A percentile compares a stretch with the other conserved stretches of the same genome.
phyloP scores from a whole-genome alignment of 1,140 invertebrate species.

The Doryteuthis pealeii region DNA sequence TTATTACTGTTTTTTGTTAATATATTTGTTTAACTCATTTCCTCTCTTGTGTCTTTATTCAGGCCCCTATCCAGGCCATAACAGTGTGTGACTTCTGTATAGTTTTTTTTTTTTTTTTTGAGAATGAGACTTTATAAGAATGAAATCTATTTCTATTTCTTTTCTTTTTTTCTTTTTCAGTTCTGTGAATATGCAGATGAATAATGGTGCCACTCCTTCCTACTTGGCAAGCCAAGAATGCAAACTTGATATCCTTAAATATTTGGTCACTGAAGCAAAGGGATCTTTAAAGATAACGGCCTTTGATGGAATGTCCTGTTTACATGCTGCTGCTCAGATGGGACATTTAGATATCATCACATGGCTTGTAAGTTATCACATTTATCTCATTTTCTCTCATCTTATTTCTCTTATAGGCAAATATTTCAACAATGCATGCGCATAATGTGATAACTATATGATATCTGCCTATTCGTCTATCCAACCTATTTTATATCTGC shows the following conservation, averaged over 20 bases:
- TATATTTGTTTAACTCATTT: no score
- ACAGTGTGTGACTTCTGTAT: no score
- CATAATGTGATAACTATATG: background rate
- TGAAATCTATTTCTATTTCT: no score
- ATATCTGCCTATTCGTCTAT: background rate
- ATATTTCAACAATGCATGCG: no score
- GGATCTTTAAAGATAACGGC: slow-evolving; percentile 76
- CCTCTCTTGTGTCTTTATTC: no score
- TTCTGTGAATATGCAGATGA: slow-evolving; percentile 80
- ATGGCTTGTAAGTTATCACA: slow-evolving; percentile 76
- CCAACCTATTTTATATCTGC: background rate
- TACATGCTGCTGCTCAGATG: slow-evolving; percentile 85
- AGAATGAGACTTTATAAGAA: no score
- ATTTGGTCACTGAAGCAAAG: slow-evolving; percentile 77
- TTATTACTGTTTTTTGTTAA: no score
- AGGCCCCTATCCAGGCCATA: no score
- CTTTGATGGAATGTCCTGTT: slow-evolving; percentile 84
- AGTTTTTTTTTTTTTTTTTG: no score
- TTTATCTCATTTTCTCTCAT: no score
- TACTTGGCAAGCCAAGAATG: slow-evolving; percentile 86
- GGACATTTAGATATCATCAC: slow-evolving; percentile 82
- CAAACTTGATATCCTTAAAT: slow-evolving; percentile 80
- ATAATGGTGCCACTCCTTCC: slow-evolving; percentile 85
- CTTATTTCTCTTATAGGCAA: slow-evolving; percentile 2
- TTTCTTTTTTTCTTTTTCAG: slow-evolving; percentile 30